A percentile compares a stretch with the other conserved stretches of the same genome.
These are phyloP conservation scores for Spodoptera frugiperda DNA, from an alignment of 1,140 invertebrate genomes.

Conservation along the genomic window DNA sequence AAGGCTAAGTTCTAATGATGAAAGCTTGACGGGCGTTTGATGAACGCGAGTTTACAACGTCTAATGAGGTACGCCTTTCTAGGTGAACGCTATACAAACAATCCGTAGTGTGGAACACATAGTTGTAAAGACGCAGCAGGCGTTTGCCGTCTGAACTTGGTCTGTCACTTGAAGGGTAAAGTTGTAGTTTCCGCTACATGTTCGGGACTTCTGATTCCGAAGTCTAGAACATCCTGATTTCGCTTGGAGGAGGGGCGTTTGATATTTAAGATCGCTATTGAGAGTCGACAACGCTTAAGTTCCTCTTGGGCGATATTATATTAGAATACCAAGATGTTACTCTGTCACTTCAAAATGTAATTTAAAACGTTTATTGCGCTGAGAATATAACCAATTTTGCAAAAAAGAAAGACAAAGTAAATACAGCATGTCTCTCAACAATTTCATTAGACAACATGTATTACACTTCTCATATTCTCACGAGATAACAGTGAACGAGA, in stretches of 20 bases:
- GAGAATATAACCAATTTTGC: not conserved
- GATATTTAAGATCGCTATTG: not conserved
- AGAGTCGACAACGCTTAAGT: not conserved
- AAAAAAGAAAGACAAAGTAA: not conserved
- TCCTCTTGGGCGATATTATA: no score
- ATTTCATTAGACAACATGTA: constrained; percentile 34
- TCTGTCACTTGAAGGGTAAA: not conserved
- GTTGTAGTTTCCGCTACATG: constrained; percentile 3
- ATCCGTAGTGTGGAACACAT: not conserved
- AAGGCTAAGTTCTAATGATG: constrained; percentile 32
- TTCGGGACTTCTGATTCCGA: not conserved
- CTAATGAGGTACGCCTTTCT: constrained; percentile 30
- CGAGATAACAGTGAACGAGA: constrained; percentile 20
- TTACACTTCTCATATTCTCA: constrained; percentile 30
- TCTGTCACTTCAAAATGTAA: not conserved
- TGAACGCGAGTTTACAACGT: constrained; percentile 21
- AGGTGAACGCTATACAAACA: constrained; percentile 4
- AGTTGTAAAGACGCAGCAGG: not conserved
- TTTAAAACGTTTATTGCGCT: not conserved
- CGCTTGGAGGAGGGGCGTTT: not conserved
- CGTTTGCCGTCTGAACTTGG: constrained; percentile 16
- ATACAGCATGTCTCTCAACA: not conserved
- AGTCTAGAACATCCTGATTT: constrained; percentile 6
- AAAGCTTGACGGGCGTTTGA: constrained; percentile 35
- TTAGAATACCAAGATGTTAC: not conserved